phyloP scores from a whole-genome alignment of 2,888 invertebrate species.

The Nineta flava region DNA sequence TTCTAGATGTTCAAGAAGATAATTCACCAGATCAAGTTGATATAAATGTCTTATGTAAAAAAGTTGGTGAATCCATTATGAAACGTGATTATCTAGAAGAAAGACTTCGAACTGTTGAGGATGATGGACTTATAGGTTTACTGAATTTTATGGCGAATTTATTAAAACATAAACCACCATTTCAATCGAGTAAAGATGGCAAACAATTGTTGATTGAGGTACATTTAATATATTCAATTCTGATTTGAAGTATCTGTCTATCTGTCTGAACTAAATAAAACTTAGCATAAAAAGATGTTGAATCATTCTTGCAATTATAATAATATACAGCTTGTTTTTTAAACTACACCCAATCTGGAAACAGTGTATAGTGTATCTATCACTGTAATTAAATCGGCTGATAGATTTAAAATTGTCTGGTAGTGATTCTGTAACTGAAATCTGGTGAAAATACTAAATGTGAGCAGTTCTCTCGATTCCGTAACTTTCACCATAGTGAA shows the following conservation, averaged over 20 bases:
- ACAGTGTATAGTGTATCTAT: no score
- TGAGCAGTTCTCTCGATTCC: no score
- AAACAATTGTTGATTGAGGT: slow-evolving; percentile 48
- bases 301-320: no score
- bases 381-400: no score
- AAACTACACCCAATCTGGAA: background rate
- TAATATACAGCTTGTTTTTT: background rate
- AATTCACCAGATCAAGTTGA: slow-evolving; percentile 41
- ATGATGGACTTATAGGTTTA: slow-evolving; percentile 80
- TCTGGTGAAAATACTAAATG: no score
- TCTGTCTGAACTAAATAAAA: no score
- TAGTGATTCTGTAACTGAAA: no score
- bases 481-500: no score
- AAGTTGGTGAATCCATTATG: slow-evolving; percentile 58
- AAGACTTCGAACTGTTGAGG: slow-evolving; percentile 64
- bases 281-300: no score
- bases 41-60: slow-evolving; percentile 45
- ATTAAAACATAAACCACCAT: slow-evolving; percentile 75
- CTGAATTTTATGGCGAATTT: slow-evolving; percentile 75
- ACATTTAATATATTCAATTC: slow-evolving; percentile 11
- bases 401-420: no score
- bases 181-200: slow-evolving; percentile 66
- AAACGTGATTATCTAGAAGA: slow-evolving; percentile 70
- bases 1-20: slow-evolving; percentile 35
- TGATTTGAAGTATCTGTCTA: background rate